Evolutionary conservation across 2,113 vertebrate species (phyloP).

Genomic region (Peromyscus maniculatus): DNA sequence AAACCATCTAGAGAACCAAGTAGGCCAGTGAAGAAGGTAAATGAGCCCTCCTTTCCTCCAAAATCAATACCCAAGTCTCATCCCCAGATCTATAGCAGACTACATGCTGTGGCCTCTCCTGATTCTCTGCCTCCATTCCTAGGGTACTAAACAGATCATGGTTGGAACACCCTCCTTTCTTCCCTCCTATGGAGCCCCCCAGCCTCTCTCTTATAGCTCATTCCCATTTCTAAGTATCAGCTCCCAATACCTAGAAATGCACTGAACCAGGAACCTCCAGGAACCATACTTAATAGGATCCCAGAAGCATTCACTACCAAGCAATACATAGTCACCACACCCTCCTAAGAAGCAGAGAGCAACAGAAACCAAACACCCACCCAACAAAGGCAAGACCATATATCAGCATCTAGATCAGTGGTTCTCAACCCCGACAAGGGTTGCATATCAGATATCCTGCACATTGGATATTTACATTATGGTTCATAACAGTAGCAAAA

Average conservation of each 20-base stretch:
- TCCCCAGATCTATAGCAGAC: not conserved
- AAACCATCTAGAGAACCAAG: not conserved
- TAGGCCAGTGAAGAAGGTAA: not conserved
- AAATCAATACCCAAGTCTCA: not conserved
- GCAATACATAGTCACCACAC: not conserved
- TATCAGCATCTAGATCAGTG: not conserved
- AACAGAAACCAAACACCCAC: not conserved
- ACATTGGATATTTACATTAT: not conserved
- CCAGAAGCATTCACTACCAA: not conserved
- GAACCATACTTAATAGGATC: not conserved
- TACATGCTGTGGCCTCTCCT: not conserved
- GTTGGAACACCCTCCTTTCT: not conserved
- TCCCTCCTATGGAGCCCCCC: not conserved
- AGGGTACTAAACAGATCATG: not conserved
- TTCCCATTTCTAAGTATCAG: not conserved
- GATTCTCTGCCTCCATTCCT: not conserved
- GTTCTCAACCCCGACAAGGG: not conserved
- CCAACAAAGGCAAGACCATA: not conserved
- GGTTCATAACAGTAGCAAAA: not conserved
- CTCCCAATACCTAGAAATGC: not conserved
- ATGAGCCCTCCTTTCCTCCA: not conserved
- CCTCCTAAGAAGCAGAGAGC: not conserved
- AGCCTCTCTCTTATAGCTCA: not conserved
- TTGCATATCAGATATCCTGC: not conserved
- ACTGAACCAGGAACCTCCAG: not conserved